Base-by-base conservation (phyloP, 2,888 invertebrate genomes). In the Cryptus viduatorius region DNA sequence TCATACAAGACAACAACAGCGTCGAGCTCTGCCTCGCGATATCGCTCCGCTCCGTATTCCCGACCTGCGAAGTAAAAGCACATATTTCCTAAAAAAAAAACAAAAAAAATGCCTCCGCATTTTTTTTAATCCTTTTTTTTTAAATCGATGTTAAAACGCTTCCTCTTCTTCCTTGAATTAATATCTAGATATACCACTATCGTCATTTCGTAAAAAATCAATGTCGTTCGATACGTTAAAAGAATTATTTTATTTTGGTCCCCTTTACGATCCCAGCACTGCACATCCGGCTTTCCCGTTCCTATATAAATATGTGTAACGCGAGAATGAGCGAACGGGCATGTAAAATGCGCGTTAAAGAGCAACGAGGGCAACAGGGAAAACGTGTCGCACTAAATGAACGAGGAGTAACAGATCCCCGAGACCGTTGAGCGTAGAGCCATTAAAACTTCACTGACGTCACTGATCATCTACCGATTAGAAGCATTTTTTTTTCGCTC, bases 41-140 rank as follows among this genome's bases (percentile, higher is more conserved):
- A 95, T 94, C 95, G 95, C 91, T 94, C 95, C 88, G 95, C 95
- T 88, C 95, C 95, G 84, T 95, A 95, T 92, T 92, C 95, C 90
- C 95, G 95, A 87, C 95, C 95, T 88, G 92, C 94, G 91, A 95
- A 95, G 94, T 95, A 95, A 95, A 85, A 53, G 71, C 75, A 79
- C 65, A 76, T 59, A 50, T 76, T 82, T 77, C 72, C 61, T 76
- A 71, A 68, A 68, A 24, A 73, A 14, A 56, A 29, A 59, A 29
- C 50, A 19, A 12, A 73, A 76, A 71, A 72, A 81, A 77, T 56
- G 61, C 69, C 1, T 61, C 14, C 61, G 61, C 61, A 61, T 61
- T 61, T 61, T 31, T 31, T 59, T 61, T 42, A n/a, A 75, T 67
- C 19, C 14, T 78, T 82, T 78, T 68, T 59, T 44, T 81, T 53